Percentiles rank a stretch among this genome's conserved stretches.
Conservation (phyloP, 1,140 invertebrate genomes). For the Musca domestica region DNA sequence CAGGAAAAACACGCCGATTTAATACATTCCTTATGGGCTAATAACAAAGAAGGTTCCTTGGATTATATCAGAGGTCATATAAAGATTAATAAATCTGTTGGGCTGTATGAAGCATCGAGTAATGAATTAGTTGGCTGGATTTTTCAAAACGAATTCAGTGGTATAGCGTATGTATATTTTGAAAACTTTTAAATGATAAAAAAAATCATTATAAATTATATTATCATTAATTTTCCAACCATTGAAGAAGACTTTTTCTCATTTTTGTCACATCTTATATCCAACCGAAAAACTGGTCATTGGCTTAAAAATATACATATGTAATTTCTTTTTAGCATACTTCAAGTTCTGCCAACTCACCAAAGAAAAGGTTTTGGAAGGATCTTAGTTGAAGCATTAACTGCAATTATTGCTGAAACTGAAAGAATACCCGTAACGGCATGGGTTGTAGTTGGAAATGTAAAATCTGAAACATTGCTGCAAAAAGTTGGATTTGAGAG, state of each 20-base stretch:
- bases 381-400: conserved; percentile 37
- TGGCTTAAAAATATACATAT: no score
- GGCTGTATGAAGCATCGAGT: conserved; percentile 32
- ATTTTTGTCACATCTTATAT: no score
- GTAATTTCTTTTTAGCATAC: conserved; percentile 34
- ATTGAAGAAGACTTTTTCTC: no score
- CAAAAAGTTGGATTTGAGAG: conserved; percentile 37
- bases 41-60: conserved; percentile 45
- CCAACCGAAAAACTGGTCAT: no score
- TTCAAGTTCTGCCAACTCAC: conserved; percentile 38
- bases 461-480: conserved; percentile 39
- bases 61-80: conserved; percentile 38
- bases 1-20: conserved; percentile 32
- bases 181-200: no score
- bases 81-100: conserved; percentile 35
- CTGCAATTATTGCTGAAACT: conserved; percentile 31
- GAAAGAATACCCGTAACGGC: conserved; percentile 38
- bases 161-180: conserved; percentile 34
- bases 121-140: conserved; percentile 43
- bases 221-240: no score
- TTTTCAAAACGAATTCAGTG: conserved; percentile 47
- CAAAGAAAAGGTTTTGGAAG: conserved; percentile 42
- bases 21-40: conserved; percentile 40
- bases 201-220: no score
- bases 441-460: conserved; percentile 42